Conservation (phyloP, 1,140 invertebrate genomes). For the Oncopodura yosiiana region DNA sequence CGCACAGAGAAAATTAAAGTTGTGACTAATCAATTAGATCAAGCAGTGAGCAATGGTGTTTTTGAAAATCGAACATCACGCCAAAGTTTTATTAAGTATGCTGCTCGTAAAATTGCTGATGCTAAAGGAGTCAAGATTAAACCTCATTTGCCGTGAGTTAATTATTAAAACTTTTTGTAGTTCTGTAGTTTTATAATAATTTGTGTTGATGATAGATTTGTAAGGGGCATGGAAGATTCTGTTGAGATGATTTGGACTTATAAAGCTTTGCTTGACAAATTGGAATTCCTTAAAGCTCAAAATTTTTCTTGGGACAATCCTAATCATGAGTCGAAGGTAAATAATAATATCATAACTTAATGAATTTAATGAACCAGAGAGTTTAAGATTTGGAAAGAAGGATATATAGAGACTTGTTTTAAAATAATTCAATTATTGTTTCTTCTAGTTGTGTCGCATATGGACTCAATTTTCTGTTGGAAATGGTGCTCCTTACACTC, state of each 20-base stretch:
- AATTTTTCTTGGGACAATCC: neutral
- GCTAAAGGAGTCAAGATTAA: conserved; percentile 13
- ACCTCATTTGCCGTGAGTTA: conserved; percentile 9
- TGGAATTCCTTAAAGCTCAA: neutral
- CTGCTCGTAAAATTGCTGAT: neutral
- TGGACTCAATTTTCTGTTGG: too few species aligned
- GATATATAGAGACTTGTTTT: too few species aligned
- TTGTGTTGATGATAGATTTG: conserved; percentile 1
- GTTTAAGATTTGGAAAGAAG: too few species aligned
- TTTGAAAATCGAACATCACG: neutral
- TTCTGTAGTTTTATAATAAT: neutral
- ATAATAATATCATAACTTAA: neutral
- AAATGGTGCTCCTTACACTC: too few species aligned
- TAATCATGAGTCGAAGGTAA: neutral
- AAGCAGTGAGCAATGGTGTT: neutral
- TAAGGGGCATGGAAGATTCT: neutral
- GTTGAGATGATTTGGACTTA: conserved; percentile 5
- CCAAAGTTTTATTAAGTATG: neutral
- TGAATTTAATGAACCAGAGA: neutral
- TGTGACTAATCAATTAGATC: neutral
- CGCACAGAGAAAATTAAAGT: conserved; percentile 27
- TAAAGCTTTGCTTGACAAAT: neutral
- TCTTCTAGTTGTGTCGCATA: too few species aligned
- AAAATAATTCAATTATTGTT: too few species aligned
- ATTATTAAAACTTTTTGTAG: neutral